Conservation (phyloP, 2,888 invertebrate species). For the Hylaea fasciaria region DNA sequence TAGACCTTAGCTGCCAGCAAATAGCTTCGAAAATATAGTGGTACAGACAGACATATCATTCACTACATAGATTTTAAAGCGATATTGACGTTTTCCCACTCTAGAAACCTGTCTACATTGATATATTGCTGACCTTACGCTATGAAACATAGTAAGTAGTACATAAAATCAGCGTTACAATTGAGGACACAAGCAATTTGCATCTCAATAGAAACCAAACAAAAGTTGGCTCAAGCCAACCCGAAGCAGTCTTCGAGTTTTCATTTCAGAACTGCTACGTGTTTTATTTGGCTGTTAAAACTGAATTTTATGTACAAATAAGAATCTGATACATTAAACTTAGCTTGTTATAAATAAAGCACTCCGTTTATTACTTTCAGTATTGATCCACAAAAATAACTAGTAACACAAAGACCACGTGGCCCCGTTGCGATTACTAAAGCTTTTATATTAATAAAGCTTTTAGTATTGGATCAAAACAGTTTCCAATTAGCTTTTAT, state of each 20-base stretch:
- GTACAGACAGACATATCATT: too few relatives aligned
- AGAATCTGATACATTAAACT: too few relatives aligned
- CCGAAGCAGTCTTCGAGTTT: not conserved
- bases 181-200: constrained; percentile 11
- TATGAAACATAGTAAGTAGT: not conserved
- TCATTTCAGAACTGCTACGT: too few relatives aligned
- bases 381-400: not conserved
- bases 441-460: constrained; percentile 12
- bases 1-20: too few relatives aligned
- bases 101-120: not conserved
- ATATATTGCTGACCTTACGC: not conserved
- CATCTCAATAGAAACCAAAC: constrained; percentile 14
- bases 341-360: too few relatives aligned
- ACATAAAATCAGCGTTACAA: constrained; percentile 2
- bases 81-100: too few relatives aligned
- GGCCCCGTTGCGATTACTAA: not conserved
- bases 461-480: constrained; percentile 30
- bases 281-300: not conserved
- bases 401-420: not conserved
- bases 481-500: constrained; percentile 82
- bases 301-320: not conserved
- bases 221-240: not conserved
- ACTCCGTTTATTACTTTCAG: too few relatives aligned
- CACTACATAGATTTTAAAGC: too few relatives aligned
- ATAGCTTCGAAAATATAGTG: too few relatives aligned